Evolutionary conservation across 2,888 invertebrate species (phyloP).

Genomic region (Cinara cedri): DNA sequence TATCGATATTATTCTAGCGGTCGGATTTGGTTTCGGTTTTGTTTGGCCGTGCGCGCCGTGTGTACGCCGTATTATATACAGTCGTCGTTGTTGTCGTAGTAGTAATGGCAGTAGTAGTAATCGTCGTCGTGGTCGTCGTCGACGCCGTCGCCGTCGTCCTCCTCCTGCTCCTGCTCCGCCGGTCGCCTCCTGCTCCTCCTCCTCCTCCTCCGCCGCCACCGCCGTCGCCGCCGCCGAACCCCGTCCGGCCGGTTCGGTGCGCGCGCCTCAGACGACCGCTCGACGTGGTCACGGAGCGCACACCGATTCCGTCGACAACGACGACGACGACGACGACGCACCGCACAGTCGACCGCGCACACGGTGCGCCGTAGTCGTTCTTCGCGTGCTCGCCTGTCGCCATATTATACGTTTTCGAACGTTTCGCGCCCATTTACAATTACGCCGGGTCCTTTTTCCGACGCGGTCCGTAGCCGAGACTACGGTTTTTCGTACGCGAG

Average conservation of each 20-base stretch:
- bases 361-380: neutral
- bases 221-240: conserved; percentile 15
- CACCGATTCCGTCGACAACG: neutral
- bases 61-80: no score
- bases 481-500: neutral
- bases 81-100: neutral
- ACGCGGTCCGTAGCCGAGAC: neutral
- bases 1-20: conserved; percentile 11
- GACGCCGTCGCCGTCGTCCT: neutral
- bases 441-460: neutral
- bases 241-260: conserved; percentile 36
- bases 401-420: neutral
- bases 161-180: neutral
- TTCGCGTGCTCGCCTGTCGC: no score
- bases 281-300: conserved; percentile 8
- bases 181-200: neutral
- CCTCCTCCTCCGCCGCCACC: neutral
- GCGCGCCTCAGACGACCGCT: conserved; percentile 44
- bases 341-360: neutral
- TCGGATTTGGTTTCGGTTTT: conserved; percentile 50
- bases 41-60: conserved; percentile 19
- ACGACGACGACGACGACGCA: neutral
- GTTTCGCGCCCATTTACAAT: neutral
- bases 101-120: neutral
- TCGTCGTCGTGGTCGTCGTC: neutral